Evolutionary conservation across 2,797 vertebrate species (phyloP), one percentile per base, ranked within the genome.

Genomic region (Sebastes elongatus): DNA sequence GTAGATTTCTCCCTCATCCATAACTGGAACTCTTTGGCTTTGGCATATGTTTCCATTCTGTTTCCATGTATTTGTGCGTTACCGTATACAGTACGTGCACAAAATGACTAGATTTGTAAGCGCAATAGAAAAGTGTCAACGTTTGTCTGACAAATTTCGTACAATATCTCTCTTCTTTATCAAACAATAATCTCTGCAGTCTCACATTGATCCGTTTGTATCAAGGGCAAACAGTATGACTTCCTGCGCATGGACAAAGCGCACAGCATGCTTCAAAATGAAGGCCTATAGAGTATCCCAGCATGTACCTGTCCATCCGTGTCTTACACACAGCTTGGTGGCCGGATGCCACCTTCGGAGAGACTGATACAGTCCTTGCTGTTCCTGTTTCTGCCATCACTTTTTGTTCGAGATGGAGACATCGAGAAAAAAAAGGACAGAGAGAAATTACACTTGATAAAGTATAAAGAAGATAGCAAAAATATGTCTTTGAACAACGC

Each of bases 181-280:
- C 83, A 81, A 83, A 88, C 63, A 57, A 80, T 73, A 70, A 79
- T 85, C 71, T 33, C 27, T 69, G 71, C 49, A 57, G 85, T 84
- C 46, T 86, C 74, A 67, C 73, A 90, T 83, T 74, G 79, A 92
- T 92, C 81, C 74, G 30, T 83, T 88, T 60, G 69, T 76, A 89
- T 87, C 85, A 92, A 95, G 94, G 92, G 89, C 92, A 93, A 93
- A 94, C 91, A 78, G 75, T 86, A 27, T 60, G 88, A 77, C 77
- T 78, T 88, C 81, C 88, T 78, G 72, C 84, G 77, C 61, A 52
- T 78, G 80, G 86, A 93, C 88, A 92, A 88, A 87, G 74, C 71
- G 53, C 83, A 70, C 90, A 86, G 84, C 90, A 61, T 69, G 92
- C 60, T 63, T 76, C 79, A 73, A 78, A 85, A 80, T 65, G 71